A percentile compares a stretch with the other conserved stretches of the same genome.
phyloP scores from a whole-genome alignment of 2,113 vertebrate genomes.

The Thomomys bottae region DNA sequence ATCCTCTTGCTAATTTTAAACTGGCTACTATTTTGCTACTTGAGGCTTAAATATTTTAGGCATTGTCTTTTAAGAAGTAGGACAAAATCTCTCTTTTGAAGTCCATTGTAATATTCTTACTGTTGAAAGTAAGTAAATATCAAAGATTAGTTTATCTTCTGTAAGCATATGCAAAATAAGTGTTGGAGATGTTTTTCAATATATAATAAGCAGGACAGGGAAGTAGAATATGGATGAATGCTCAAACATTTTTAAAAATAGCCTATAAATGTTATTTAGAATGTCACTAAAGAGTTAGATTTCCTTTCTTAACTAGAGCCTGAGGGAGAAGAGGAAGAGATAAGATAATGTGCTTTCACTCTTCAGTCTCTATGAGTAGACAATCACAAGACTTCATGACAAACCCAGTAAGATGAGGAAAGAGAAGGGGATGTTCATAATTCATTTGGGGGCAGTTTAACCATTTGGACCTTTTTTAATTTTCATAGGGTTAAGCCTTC shows the following conservation, averaged over 20 bases:
- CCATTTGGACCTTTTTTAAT: not conserved
- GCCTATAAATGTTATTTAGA: not conserved
- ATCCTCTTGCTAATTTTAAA: not conserved
- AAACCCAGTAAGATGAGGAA: not conserved
- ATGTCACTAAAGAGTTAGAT: not conserved
- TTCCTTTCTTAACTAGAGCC: not conserved
- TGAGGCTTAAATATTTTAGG: constrained; percentile 18
- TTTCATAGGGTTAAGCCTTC: not conserved
- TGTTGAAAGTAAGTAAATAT: not conserved
- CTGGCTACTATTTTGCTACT: not conserved
- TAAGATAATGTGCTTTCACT: not conserved
- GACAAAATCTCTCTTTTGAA: not conserved
- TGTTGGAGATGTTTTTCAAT: not conserved
- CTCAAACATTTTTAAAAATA: not conserved
- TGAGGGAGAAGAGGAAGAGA: not conserved
- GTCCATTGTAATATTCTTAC: not conserved
- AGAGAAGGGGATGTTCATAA: not conserved
- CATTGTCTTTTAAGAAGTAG: not conserved
- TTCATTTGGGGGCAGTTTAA: not conserved
- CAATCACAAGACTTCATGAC: not conserved
- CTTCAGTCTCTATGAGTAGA: not conserved
- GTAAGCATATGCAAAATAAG: not conserved
- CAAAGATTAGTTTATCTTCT: not conserved
- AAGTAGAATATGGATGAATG: not conserved
- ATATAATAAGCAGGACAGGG: not conserved